Evolutionary conservation across 2,888 invertebrate genomes (phyloP).

Genomic region (Metacarcinus magister): DNA sequence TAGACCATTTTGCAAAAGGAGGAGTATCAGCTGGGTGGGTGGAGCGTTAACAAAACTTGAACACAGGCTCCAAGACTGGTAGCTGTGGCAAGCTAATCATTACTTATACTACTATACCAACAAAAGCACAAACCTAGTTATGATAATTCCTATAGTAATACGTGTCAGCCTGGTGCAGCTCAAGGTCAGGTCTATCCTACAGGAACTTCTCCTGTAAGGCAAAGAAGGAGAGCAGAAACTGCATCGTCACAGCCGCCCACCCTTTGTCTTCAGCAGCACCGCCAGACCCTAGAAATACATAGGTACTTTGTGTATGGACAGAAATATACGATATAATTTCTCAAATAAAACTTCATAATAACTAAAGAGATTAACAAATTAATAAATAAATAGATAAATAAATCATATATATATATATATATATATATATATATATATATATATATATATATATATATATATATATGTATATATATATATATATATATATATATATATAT

Average conservation of each 20-base stretch:
- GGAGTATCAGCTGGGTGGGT: not conserved
- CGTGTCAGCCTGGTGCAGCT: not conserved
- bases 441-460: no score
- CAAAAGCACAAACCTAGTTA: not conserved
- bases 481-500: not conserved
- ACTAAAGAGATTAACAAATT: not conserved
- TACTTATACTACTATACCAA: not conserved
- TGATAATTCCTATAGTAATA: no score
- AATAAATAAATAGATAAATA: not conserved
- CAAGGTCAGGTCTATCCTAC: not conserved
- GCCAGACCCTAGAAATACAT: not conserved
- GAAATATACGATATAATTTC: not conserved
- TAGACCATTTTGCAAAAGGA: not conserved
- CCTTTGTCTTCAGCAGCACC: not conserved
- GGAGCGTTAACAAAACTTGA: not conserved
- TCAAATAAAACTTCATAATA: not conserved
- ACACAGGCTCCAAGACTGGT: not conserved
- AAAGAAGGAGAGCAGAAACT: not conserved
- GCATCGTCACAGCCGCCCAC: not conserved
- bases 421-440: no score
- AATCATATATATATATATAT: not conserved
- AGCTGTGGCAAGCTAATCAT: not conserved
- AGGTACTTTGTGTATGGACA: not conserved
- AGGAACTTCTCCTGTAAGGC: not conserved
- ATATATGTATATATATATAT: not conserved